Base-by-base conservation (phyloP, 2,888 invertebrate genomes). In the Schrankia costaestrigalis region DNA sequence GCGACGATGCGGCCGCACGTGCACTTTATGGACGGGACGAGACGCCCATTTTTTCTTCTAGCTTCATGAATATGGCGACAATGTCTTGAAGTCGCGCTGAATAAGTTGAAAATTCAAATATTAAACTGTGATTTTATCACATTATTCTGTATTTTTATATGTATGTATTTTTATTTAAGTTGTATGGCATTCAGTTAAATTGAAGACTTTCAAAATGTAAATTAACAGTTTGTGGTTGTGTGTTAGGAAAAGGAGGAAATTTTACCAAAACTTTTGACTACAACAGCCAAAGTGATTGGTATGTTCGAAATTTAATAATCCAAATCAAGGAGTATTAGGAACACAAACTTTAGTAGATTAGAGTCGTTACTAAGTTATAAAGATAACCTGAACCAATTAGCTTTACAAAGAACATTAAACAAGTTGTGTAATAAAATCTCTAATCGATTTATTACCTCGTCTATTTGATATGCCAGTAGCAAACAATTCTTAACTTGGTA, bases 21-120 rank as follows among this genome's bases (percentile, higher is more conserved):
- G 82, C 71, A 58, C 41, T 77, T 77, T 76, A 82, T 75, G 68
- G 65, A 56, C 59, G 58, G 62, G 66, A 66, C 66, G 67, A 62
- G 68, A 66, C 61, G 54, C 46, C 48, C 60, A 67, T 71, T 78
- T 76, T 74, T 77, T 70, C 62, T 40, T 38, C 44, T 42, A 34
- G 43, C 56, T 56, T 66, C 56, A 66, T 68, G 68, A 70, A 66
- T 69, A 70, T 56, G 57, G 45, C 46, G 41, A 32, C 30, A 38
- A 39, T 35, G 53, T 46, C 41, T 41, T 32, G 27, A 15, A 40
- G 39, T 48, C 41, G 37, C 42, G 31, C 11, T 33, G 47, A 35
- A 38, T 26, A 34, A 42, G 48, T 41, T 31, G 38, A 28, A 57
- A 52, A 26, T 63, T 58, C 30, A 42, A 46, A 46, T 26, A 40